A percentile compares a stretch with the other conserved stretches of the same genome.
These are phyloP conservation scores for Rhopalosiphum maidis DNA, from an alignment of 1,140 invertebrate genomes.

Conservation along the genomic window DNA sequence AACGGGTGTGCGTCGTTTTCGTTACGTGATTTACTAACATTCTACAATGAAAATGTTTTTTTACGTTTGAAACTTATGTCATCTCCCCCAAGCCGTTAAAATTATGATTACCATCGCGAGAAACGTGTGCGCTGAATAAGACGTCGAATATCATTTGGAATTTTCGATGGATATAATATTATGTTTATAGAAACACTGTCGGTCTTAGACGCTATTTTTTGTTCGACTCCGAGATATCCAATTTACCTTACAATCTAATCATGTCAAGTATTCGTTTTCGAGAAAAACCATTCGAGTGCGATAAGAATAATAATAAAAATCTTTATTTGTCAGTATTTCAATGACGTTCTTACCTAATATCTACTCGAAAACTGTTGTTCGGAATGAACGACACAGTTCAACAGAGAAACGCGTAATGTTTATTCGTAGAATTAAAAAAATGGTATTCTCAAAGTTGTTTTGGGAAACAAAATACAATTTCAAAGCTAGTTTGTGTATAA, in stretches of 20 bases:
- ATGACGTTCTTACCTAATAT: background rate
- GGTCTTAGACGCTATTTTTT: background rate
- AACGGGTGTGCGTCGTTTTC: background rate
- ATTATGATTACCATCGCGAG: background rate
- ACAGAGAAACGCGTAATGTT: background rate
- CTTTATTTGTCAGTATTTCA: background rate
- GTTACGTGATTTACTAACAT: background rate
- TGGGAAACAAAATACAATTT: background rate
- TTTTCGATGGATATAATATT: background rate
- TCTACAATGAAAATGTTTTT: background rate
- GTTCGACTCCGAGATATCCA: background rate
- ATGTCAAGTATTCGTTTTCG: constrained; percentile 6
- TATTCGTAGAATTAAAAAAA: background rate
- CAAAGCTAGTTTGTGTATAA: background rate
- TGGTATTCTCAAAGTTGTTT: background rate
- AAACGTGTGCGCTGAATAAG: background rate
- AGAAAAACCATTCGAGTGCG: background rate
- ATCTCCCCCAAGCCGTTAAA: background rate
- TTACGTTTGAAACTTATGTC: background rate
- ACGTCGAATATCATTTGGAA: background rate
- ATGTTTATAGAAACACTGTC: background rate
- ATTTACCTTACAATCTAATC: constrained; percentile 22
- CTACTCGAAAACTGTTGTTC: background rate
- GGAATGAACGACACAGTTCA: background rate
- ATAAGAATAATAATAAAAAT: background rate